Conservation (phyloP, 1,140 invertebrate genomes). For the Drosophila ananassae region DNA sequence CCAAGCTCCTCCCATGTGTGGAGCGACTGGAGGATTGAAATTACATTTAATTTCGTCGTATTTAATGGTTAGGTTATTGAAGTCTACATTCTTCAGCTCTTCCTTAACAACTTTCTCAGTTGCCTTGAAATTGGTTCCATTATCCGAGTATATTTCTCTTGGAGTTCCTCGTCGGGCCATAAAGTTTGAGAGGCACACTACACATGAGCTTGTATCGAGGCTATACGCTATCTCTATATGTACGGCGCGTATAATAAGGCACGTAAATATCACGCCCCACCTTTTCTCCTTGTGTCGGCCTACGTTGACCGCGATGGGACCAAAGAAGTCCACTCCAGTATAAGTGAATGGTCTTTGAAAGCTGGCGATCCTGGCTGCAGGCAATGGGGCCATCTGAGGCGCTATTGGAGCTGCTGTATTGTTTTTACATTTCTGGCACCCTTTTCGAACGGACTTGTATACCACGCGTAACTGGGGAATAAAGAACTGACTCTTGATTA, state of each 20-base stretch:
- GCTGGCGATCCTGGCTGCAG: neutral
- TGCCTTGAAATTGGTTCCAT: slow-evolving; percentile 13
- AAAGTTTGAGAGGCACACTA: slow-evolving; percentile 5
- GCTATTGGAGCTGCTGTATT: neutral
- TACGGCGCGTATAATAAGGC: neutral
- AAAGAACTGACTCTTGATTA: too few species aligned
- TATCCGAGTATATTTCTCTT: slow-evolving; percentile 10
- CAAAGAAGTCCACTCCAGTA: slow-evolving; percentile 3
- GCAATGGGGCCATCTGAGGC: neutral
- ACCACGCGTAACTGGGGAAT: too few species aligned
- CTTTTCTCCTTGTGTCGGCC: slow-evolving; percentile 1
- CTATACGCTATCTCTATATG: neutral
- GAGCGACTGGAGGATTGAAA: neutral
- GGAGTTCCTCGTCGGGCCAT: neutral
- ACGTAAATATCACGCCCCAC: neutral
- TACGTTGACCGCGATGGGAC: neutral
- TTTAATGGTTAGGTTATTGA: neutral
- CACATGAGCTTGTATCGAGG: neutral
- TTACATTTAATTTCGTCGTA: neutral
- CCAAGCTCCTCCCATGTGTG: too few species aligned
- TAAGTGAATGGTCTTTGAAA: neutral
- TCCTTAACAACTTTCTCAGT: neutral
- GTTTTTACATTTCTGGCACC: too few species aligned
- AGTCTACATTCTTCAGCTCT: neutral
- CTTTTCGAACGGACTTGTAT: too few species aligned